Evolutionary conservation across 2,888 invertebrate species (phyloP), one percentile per base, ranked within the genome.

Genomic region (Yponomeuta sedellus): DNA sequence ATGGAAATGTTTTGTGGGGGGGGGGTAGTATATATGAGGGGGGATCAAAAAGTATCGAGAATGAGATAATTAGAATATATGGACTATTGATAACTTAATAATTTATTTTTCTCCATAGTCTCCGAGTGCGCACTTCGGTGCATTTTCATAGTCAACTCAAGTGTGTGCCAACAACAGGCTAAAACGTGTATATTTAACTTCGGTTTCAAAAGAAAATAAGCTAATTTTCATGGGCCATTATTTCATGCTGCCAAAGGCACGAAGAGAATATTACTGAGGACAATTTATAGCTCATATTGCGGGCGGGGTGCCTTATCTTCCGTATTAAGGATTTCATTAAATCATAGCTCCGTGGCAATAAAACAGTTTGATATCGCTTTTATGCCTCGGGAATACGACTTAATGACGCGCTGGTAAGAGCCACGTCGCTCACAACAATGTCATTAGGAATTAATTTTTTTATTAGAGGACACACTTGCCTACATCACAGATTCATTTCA

Each of bases 271-370:
- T 84, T 78, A 81, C 79, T 71, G 71, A 61, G 71, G 84, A 85
- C 86, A 85, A 83, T 85, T 85, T 88, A 88, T 83, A 74, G 75
- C 71, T 69, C 75, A 74, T 77, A 64, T 66, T 66, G 64, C 67
- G 59, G 71, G 78, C 75, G 76, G 76, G 83, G 66, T 64, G 67
- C 77, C 85, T 87, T 88, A 88, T 89, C 90, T 88, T 72, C 63
- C 44, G 86, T 88, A 88, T 88, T 86, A 90, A 86, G 87, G 86
- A 89, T 89, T 90, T 91, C 89, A 91, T 91, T 91, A 91, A 88
- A 90, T 91, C 90, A 88, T 87, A 80, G 80, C 75, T 75, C 71
- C 73, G 75, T 73, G 75, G 87, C 83, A 89, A 88, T 90, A 90
- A 91, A 91, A 90, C 89, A 88, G 89, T 88, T 88, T 90, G 89